These are phyloP conservation scores for Helogale parvula DNA, from an alignment of 2,113 vertebrate species.

Conservation along the genomic window DNA sequence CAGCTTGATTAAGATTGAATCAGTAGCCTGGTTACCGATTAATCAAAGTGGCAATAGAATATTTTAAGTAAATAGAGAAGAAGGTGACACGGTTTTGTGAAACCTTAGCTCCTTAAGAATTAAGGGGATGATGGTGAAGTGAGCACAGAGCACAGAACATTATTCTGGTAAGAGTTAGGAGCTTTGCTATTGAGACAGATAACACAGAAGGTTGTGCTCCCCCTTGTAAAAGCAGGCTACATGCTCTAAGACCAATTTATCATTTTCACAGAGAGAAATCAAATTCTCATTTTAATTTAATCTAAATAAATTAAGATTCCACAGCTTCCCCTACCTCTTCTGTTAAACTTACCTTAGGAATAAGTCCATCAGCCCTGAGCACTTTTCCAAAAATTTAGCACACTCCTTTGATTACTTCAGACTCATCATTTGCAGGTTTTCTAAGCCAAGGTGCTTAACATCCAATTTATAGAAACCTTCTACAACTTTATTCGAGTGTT, in stretches of 20 bases:
- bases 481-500: background rate
- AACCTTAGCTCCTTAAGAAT: background rate
- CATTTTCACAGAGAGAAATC: slow-evolving; percentile 12
- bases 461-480: background rate
- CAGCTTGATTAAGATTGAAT: background rate
- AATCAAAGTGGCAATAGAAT: background rate
- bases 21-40: background rate
- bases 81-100: background rate
- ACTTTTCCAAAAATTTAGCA: background rate
- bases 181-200: background rate
- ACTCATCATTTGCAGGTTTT: background rate
- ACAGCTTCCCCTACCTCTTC: background rate
- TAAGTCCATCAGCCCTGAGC: background rate
- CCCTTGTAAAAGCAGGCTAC: background rate
- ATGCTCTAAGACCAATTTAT: background rate
- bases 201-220: background rate
- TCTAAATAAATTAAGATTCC: too few species aligned
- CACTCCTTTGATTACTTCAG: background rate
- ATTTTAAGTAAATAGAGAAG: background rate
- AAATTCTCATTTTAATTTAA: background rate
- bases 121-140: background rate
- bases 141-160: background rate
- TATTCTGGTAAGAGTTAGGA: background rate
- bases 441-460: background rate
- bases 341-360: background rate